Base-by-base conservation (phyloP, 2,888 invertebrate species). In the Odontomyia ornata region DNA sequence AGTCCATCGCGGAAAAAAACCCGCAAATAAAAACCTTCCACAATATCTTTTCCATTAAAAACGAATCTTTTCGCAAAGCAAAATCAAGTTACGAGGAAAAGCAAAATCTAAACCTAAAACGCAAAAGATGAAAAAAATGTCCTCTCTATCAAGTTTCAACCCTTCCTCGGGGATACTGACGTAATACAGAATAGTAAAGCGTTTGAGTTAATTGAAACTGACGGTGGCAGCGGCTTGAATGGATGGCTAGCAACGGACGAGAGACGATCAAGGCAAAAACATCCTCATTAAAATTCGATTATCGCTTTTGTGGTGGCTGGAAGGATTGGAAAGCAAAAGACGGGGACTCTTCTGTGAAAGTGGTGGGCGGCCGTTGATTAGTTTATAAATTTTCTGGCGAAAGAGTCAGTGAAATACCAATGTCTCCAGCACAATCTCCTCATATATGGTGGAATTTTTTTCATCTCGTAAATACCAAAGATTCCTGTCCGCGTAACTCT, bases 381-480 rank as follows among this genome's bases (percentile, higher is more conserved):
- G 52, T 72, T 72, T 28, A 72, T 72, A 72, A 72, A 72, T 72
- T n/a, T n/a, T 72, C 52, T 56, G 56, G 13, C 52, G 21, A 9
- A 36, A 27, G 47, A 69, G 25, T 69, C 18, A 11, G 27, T 28
- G 25, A 69, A 52, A 72, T 72, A 30, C 71, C 71, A 28, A 72
- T 15, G 52, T n/a, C 28, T 72, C 21, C 25, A 15, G 11, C 7
- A 46, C 52, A 72, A 72, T 72, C 52, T 72, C 47, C 9, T n/a
- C n/a, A n/a, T n/a, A 36, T 36, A 36, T 36, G 56, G 25, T 60
- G 60, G 73, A 73, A 73, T 73, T 73, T 73, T n/a, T 73, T 73
- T 73, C 73, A 73, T 73, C 60, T 57, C 21, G 73, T 36, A 73
- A 73, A 73, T 73, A 56, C 73, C 60, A n/a, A 43, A 23, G 25